Percentiles rank a stretch among this genome's conserved stretches.
Conservation (phyloP, 2,797 vertebrate genomes). For the Pelochelys cantorii region DNA sequence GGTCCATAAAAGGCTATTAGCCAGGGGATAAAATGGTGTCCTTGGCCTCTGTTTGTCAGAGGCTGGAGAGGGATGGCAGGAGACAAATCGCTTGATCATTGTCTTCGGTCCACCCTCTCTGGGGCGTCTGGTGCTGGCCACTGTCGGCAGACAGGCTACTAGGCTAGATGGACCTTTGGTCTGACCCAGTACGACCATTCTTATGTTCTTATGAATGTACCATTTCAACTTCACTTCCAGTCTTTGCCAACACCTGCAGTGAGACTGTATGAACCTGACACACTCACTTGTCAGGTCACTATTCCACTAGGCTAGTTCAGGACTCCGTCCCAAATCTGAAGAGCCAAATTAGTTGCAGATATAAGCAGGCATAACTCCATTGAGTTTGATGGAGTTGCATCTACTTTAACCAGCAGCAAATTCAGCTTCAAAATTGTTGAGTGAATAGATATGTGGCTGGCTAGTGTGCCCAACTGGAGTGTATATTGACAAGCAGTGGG, state of each 20-base stretch:
- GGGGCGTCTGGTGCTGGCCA: too few relatives aligned
- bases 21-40: too few relatives aligned
- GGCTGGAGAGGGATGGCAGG: too few relatives aligned
- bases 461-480: slow-evolving; percentile 71
- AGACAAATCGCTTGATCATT: too few relatives aligned
- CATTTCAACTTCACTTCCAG: not conserved
- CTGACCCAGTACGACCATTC: too few relatives aligned
- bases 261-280: not conserved
- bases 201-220: too few relatives aligned
- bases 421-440: slow-evolving; percentile 49
- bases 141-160: too few relatives aligned
- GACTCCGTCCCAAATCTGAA: not conserved
- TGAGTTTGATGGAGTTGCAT: slow-evolving; percentile 37
- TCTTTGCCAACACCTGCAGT: not conserved
- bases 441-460: slow-evolving; percentile 59
- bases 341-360: not conserved
- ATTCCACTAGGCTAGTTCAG: slow-evolving; percentile 9
- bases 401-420: slow-evolving; percentile 58
- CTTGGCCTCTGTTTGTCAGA: too few relatives aligned
- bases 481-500: slow-evolving; percentile 72
- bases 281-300: slow-evolving; percentile 10
- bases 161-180: too few relatives aligned
- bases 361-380: slow-evolving; percentile 26
- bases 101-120: too few relatives aligned
- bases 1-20: too few relatives aligned